Evolutionary conservation across 1,140 invertebrate species (phyloP), one percentile per base, ranked within the genome.

Genomic region (Ostrea edulis): DNA sequence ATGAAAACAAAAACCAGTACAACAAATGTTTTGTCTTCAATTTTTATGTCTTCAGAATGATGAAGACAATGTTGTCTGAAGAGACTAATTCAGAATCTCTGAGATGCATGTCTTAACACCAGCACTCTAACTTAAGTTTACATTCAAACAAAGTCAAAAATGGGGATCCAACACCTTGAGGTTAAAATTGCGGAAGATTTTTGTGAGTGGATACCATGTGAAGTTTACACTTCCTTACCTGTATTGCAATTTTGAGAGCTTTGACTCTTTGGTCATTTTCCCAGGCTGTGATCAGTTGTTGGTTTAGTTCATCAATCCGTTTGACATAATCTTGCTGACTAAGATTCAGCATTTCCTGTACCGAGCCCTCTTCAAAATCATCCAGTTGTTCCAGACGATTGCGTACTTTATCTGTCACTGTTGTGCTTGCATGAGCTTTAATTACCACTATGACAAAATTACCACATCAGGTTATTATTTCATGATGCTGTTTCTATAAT

Each of bases 221-320:
- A 44, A 44, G 5, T 44, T 44, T 44, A 44, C 35, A 44, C 14
- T n/a, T 62, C 84, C 82, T 85, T 93, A 97, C 96, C 95, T 97
- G 98, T 91, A 99, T 99, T 8, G 97, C 97, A 94, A 99, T 99
- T 96, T 99, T 99, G 5, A 99, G 96, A 9, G 98, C 97, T 96
- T 98, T 99, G 0, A 99, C 98, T 92, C 98, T 96, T 93, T 99
- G 98, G 95, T 99, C 98, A 54, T 97, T 96, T 91, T 98, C 97
- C 98, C 98, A 99, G 0, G 98, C 98, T 94, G 96, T 94, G 51
- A 97, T 97, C 20, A 99, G 95, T 94, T 98, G 98, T 93, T 97
- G 97, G 95, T 98, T 98, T 3, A 99, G 96, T 95, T 98, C 97
- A 91, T 98, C 97, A 87, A 99, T 98, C 91, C 97, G 96, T 44